These are phyloP conservation scores for Epinotia nisella DNA, from an alignment of 2,888 invertebrate species.

Conservation along the genomic window DNA sequence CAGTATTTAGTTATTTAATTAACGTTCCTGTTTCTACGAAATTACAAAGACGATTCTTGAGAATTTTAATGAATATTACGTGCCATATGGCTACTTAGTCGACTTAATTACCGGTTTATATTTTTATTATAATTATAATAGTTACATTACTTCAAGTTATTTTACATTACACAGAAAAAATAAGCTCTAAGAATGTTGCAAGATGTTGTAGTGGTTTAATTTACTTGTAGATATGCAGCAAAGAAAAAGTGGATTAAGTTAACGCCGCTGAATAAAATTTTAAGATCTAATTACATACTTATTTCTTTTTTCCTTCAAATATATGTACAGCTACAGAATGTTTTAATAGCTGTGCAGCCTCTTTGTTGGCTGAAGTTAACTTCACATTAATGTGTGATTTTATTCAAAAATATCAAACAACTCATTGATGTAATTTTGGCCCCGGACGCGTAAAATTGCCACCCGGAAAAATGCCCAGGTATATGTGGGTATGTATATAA, in stretches of 20 bases:
- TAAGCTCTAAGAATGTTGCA: not conserved
- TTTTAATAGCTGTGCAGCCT: too few relatives aligned
- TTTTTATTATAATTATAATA: not conserved
- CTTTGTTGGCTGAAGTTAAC: too few relatives aligned
- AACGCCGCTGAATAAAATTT: not conserved
- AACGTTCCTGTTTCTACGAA: not conserved
- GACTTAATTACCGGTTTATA: not conserved
- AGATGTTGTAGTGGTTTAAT: not conserved
- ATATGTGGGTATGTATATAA: too few relatives aligned
- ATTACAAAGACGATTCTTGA: not conserved
- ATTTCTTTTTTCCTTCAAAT: too few relatives aligned
- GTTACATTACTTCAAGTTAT: not conserved
- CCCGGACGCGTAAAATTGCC: too few relatives aligned
- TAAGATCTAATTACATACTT: too few relatives aligned
- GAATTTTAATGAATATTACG: constrained; percentile 2
- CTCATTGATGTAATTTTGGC: too few relatives aligned
- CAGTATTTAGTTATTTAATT: not conserved
- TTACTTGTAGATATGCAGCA: not conserved
- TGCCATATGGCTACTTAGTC: not conserved
- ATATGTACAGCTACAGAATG: too few relatives aligned
- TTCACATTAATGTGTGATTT: too few relatives aligned
- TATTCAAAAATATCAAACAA: too few relatives aligned
- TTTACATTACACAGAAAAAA: not conserved
- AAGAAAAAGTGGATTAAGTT: not conserved
- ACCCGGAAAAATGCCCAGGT: too few relatives aligned